These are phyloP conservation scores for Rhimphoctona megacephalus DNA, from an alignment of 2,888 invertebrate species.

Conservation along the genomic window DNA sequence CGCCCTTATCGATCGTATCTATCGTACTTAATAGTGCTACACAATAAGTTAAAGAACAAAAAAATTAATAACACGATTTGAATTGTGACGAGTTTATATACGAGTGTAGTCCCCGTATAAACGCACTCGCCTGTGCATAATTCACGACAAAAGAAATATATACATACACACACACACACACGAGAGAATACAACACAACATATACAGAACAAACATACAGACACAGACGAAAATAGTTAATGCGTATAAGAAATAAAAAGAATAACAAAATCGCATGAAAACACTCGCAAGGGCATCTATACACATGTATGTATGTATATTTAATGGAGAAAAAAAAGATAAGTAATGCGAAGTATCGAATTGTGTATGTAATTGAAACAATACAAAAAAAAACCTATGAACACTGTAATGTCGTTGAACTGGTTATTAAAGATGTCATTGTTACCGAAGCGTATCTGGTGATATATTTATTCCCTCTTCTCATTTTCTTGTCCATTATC, in stretches of 20 bases:
- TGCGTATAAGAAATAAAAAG: slow-evolving; percentile 54
- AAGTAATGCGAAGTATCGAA: slow-evolving; percentile 78
- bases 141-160: slow-evolving; percentile 55
- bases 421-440: slow-evolving; percentile 85
- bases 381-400: slow-evolving; percentile 67
- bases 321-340: slow-evolving; percentile 74
- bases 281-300: slow-evolving; percentile 70
- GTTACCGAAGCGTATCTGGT: slow-evolving; percentile 82
- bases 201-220: slow-evolving; percentile 40
- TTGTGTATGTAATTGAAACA: slow-evolving; percentile 78
- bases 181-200: slow-evolving; percentile 52
- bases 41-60: slow-evolving; percentile 62
- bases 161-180: slow-evolving; percentile 55
- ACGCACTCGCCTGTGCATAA: slow-evolving; percentile 65
- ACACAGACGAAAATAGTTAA: slow-evolving; percentile 58
- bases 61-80: slow-evolving; percentile 59
- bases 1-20: slow-evolving; percentile 55
- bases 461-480: slow-evolving; percentile 61
- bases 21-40: slow-evolving; percentile 62
- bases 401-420: slow-evolving; percentile 81
- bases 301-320: slow-evolving; percentile 83
- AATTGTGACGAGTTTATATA: slow-evolving; percentile 55
- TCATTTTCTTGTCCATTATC: slow-evolving; percentile 11
- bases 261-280: slow-evolving; percentile 55
- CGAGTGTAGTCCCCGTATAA: slow-evolving; percentile 62